These are phyloP conservation scores for Arnoldichthys spilopterus DNA, from an alignment of 2,797 vertebrate species.

Conservation along the genomic window DNA sequence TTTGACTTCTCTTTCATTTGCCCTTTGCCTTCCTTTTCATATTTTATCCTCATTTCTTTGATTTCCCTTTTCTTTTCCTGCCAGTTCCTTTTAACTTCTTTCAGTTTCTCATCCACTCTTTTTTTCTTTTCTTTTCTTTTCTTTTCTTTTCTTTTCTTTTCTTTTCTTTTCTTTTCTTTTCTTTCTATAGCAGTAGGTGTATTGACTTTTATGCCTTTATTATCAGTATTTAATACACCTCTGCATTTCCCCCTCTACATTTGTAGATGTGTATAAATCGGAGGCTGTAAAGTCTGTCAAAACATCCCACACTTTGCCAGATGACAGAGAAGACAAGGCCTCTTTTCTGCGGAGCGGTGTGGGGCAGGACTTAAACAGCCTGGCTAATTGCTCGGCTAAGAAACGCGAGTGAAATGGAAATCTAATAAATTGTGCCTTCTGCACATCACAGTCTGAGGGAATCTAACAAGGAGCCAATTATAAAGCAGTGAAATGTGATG, in stretches of 20 bases:
- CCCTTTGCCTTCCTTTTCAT: neutral
- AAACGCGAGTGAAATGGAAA: constrained; percentile 48
- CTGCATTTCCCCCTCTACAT: neutral
- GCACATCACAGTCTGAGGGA: constrained; percentile 52
- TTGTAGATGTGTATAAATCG: neutral
- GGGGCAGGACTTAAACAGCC: constrained; percentile 40
- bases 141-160: neutral
- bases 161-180: neutral
- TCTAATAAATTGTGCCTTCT: constrained; percentile 52
- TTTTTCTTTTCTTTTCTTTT: neutral
- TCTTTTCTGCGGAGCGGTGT: neutral
- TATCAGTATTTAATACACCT: neutral
- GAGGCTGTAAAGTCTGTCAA: constrained; percentile 1
- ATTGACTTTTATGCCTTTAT: neutral
- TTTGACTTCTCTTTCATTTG: too few relatives aligned
- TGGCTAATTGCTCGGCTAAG: constrained; percentile 48
- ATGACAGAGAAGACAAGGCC: neutral
- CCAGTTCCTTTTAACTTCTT: neutral
- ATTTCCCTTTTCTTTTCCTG: neutral
- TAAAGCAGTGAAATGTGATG: constrained; percentile 65
- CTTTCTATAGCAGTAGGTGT: neutral
- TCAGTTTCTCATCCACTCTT: neutral
- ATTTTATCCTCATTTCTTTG: too few relatives aligned
- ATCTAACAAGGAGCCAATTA: constrained; percentile 67
- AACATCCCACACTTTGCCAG: neutral